Conservation (phyloP, 2,888 invertebrate genomes). For the Thereva unica region DNA sequence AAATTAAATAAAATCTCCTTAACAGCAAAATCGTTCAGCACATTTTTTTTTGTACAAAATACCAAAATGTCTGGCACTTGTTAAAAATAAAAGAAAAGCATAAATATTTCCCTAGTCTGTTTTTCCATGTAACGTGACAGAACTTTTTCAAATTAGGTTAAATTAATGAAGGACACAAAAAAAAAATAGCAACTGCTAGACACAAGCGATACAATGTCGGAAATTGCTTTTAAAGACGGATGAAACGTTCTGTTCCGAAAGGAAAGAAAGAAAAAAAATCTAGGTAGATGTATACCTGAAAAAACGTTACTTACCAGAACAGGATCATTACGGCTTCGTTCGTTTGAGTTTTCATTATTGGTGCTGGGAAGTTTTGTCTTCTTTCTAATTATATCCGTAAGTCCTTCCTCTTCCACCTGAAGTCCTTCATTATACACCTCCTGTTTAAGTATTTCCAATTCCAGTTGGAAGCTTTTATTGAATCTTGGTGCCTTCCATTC, state of each 20-base stretch:
- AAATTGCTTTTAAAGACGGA: too few species aligned
- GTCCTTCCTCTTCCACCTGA: conserved; percentile 82
- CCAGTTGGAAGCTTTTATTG: conserved; percentile 72
- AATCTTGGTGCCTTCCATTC: conserved; percentile 61
- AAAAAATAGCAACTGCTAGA: too few species aligned
- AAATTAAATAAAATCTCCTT: too few species aligned
- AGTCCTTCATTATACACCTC: conserved; percentile 79
- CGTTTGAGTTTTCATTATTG: conserved; percentile 60
- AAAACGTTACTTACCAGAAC: conserved; percentile 47
- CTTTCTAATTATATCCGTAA: conserved; percentile 73
- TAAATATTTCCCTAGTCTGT: too few species aligned
- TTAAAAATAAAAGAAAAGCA: too few species aligned
- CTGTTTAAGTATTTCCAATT: conserved; percentile 80
- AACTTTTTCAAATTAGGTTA: too few species aligned
- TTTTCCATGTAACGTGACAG: too few species aligned
- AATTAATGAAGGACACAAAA: too few species aligned
- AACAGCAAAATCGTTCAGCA: too few species aligned
- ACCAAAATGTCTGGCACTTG: too few species aligned
- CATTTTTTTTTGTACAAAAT: too few species aligned
- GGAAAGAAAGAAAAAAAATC: not conserved
- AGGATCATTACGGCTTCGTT: conserved; percentile 47
- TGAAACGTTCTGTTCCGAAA: not conserved
- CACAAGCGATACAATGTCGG: too few species aligned
- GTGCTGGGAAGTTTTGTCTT: conserved; percentile 69
- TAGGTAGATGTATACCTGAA: not conserved